Evolutionary conservation across 2,113 vertebrate species (phyloP), one percentile per base, ranked within the genome.

Genomic region (Ammodytes marinus): DNA sequence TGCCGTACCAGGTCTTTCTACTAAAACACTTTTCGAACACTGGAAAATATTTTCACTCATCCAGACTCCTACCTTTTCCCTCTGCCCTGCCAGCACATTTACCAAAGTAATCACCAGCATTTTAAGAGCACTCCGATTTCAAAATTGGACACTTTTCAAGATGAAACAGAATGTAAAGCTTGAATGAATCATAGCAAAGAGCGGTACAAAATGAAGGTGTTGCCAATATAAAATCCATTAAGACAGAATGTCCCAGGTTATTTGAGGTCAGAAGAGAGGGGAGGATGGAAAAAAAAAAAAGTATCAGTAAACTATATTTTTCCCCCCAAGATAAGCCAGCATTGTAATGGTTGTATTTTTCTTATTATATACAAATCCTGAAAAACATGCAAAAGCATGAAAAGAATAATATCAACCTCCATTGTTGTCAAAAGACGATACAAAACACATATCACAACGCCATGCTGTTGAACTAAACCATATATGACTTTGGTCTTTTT

Each of bases 161-260:
- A 37, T 37, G 39, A 40, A 47, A 63, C 40, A 61, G 58, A 17
- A 61, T 53, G 14, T 57, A 37, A 82, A 75, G 13, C 46, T 40
- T 39, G 39, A 46, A 14, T 46, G 19, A 67, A 60, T 46, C 1
- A 37, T 5, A 2, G 15, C 8, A 17, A 73, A 6, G 57, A 17
- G 17, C 35, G 60, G 37, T 12, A 35, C 13, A 53, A 60, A 69
- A 61, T 39, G 19, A 61, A 11, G 7, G 2, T 15, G 47, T 27
- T 43, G 37, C 4, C 11, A 63, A 63, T 59, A 40, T 46, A 61
- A 42, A 52, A 52, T 57, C 19, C 11, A 27, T 74, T 27, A 53
- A 27, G 3, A 67, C 14, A n/a, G 13, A 49, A 47, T 46, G 11
- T 63, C 50, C 11, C 54, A 72, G 67, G 46, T 73, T 52, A 8